Percentiles rank a stretch among this genome's conserved stretches.
phyloP scores from a whole-genome alignment of 2,888 invertebrate species.

The Acheta domesticus region DNA sequence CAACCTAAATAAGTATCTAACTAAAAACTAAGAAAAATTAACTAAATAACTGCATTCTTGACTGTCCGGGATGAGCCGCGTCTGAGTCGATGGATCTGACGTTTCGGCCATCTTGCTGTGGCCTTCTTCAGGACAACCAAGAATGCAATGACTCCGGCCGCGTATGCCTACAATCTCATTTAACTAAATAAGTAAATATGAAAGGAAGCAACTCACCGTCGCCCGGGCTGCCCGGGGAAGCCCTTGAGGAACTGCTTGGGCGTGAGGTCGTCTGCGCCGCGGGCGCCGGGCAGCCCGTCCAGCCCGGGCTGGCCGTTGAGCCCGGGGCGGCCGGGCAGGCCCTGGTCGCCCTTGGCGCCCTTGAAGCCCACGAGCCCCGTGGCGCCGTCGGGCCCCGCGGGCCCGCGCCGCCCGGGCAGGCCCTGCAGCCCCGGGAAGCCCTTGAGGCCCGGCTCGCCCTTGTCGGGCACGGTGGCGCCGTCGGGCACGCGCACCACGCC shows the following conservation, averaged over 20 bases:
- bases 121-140: too few relatives aligned
- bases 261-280: constrained; percentile 57
- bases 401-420: constrained; percentile 41
- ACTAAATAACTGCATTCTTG: too few relatives aligned
- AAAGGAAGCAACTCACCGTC: neutral
- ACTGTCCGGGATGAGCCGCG: too few relatives aligned
- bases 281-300: constrained; percentile 50
- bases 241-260: constrained; percentile 52
- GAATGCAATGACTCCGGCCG: too few relatives aligned
- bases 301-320: constrained; percentile 50
- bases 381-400: constrained; percentile 39
- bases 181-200: too few relatives aligned
- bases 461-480: constrained; percentile 33
- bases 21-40: too few relatives aligned
- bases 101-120: too few relatives aligned
- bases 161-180: too few relatives aligned
- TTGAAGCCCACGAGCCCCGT: constrained; percentile 41
- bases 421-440: constrained; percentile 53
- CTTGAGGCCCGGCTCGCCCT: constrained; percentile 53
- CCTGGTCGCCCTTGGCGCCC: constrained; percentile 44
- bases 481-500: constrained; percentile 47
- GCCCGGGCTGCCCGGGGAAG: constrained; percentile 46
- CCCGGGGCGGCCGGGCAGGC: constrained; percentile 49
- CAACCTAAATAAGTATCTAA: too few relatives aligned
- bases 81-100: too few relatives aligned